phyloP scores from a whole-genome alignment of 2,113 vertebrate species.

The Mionectes macconnelli region DNA sequence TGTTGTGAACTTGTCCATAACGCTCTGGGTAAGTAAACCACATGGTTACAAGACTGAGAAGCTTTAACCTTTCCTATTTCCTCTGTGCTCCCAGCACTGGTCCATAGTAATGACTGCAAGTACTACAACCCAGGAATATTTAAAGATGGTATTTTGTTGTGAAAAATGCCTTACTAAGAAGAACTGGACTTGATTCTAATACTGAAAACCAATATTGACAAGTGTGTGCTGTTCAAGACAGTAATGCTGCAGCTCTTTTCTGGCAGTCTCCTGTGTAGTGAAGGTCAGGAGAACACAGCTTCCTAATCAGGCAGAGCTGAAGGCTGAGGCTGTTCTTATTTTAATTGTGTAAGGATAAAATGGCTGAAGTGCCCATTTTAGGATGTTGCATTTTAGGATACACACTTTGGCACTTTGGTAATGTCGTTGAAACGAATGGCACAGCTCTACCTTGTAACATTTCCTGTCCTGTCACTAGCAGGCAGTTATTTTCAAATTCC shows the following conservation, averaged over 20 bases:
- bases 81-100: rapidly evolving
- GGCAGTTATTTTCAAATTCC: background rate
- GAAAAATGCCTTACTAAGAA: background rate
- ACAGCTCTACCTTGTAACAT: background rate
- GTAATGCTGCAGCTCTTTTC: background rate
- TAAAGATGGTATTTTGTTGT: background rate
- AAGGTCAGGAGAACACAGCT: background rate
- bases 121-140: background rate
- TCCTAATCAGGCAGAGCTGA: background rate
- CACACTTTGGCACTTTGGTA: background rate
- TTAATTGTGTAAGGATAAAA: background rate
- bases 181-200: background rate
- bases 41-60: background rate
- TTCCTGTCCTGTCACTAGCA: background rate
- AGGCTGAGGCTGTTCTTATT: background rate
- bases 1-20: background rate
- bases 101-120: background rate
- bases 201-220: background rate
- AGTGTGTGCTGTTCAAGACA: background rate
- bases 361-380: background rate
- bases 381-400: no score
- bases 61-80: background rate
- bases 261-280: background rate
- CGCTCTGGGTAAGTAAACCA: background rate
- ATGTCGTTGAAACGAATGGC: background rate